These are phyloP conservation scores for Dicyrtoma fusca DNA, from an alignment of 2,888 invertebrate species.

Conservation along the genomic window DNA sequence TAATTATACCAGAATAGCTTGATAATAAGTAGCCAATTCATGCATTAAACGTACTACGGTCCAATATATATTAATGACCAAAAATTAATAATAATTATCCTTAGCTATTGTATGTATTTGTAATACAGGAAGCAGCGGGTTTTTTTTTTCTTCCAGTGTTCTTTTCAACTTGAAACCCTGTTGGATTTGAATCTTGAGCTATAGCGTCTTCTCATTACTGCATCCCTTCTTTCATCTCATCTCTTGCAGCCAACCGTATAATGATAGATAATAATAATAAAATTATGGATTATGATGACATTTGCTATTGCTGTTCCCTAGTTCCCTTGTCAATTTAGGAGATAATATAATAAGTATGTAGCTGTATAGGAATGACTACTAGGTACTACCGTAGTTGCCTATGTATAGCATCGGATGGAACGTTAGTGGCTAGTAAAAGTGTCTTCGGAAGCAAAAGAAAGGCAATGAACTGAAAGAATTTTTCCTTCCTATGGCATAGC, in stretches of 20 bases:
- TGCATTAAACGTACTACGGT: neutral
- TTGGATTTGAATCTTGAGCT: constrained; percentile 2
- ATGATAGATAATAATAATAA: constrained; percentile 34
- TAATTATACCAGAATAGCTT: no score
- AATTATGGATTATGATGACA: constrained; percentile 21
- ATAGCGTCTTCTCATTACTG: neutral
- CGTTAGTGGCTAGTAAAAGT: neutral
- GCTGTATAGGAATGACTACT: no score
- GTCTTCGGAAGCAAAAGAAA: neutral
- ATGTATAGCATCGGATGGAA: neutral
- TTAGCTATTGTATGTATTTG: neutral
- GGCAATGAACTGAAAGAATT: constrained; percentile 37
- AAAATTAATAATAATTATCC: neutral
- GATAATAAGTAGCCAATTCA: no score
- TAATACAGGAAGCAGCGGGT: constrained; percentile 16
- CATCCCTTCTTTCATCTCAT: constrained; percentile 20
- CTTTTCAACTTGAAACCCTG: neutral
- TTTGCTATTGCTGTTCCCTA: no score
- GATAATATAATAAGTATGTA: no score
- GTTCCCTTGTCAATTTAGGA: no score
- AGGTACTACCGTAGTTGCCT: neutral
- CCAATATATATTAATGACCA: constrained; percentile 1
- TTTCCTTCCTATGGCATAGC: constrained; percentile 34
- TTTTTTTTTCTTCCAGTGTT: neutral
- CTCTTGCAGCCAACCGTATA: neutral